A percentile compares a stretch with the other conserved stretches of the same genome.
Evolutionary conservation across 2,888 invertebrate genomes (phyloP).

Genomic region (Leptinotarsa tumamoca): DNA sequence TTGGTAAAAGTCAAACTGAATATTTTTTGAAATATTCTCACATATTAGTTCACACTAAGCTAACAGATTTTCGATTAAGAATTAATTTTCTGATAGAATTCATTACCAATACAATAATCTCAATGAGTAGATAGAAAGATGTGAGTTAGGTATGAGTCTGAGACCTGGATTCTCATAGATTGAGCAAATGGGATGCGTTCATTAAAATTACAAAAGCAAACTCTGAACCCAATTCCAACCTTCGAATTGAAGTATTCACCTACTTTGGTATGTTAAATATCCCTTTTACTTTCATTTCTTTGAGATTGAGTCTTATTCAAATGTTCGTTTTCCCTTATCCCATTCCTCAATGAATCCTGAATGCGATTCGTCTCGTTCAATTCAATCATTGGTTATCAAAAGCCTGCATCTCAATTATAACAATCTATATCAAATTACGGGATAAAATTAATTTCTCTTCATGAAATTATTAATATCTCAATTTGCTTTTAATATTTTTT

Average conservation of each 20-base stretch:
- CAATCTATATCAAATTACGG: constrained; percentile 37
- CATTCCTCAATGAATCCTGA: background rate
- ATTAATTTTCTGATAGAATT: too few species aligned
- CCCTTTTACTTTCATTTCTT: background rate
- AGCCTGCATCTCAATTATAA: constrained; percentile 29
- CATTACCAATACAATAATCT: too few species aligned
- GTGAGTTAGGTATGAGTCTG: too few species aligned
- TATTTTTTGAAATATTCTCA: too few species aligned
- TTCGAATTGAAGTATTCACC: background rate
- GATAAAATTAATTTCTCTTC: constrained; percentile 30
- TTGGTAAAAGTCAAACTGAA: too few species aligned
- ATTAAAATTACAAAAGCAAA: too few species aligned
- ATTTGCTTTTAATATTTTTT: constrained; percentile 48
- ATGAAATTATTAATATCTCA: constrained; percentile 39
- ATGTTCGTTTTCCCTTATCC: background rate
- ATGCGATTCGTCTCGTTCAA: background rate
- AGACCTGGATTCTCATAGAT: too few species aligned
- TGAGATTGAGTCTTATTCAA: background rate
- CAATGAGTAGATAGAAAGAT: too few species aligned
- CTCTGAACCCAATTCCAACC: too few species aligned
- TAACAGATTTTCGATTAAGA: too few species aligned
- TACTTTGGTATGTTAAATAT: background rate
- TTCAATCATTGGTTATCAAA: constrained; percentile 1
- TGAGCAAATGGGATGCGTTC: too few species aligned
- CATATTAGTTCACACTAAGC: too few species aligned